A percentile compares a stretch with the other conserved stretches of the same genome.
Evolutionary conservation across 2,888 invertebrate genomes (phyloP).

Genomic region (Drosophila nr. medialis): DNA sequence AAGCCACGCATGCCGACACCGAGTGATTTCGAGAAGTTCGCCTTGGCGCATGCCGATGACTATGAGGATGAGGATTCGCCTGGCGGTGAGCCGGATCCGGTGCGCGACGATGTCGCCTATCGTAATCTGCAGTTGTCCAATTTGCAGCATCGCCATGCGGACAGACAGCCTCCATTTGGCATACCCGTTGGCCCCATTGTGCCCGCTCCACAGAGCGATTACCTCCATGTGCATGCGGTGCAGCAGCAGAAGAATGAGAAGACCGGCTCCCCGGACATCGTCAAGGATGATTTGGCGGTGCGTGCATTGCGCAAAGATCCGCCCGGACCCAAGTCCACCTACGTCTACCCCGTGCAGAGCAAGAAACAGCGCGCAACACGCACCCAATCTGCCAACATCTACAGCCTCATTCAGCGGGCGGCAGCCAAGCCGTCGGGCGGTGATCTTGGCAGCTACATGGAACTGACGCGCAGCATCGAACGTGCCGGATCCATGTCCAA

Average conservation of each 20-base stretch:
- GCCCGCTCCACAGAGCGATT: constrained; percentile 92
- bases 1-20: constrained; percentile 77
- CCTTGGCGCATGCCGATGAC: constrained; percentile 87
- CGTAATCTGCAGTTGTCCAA: constrained; percentile 92
- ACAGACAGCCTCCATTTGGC: constrained; percentile 95
- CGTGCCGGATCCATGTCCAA: constrained; percentile 88
- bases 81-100: constrained; percentile 91
- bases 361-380: constrained; percentile 92
- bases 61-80: constrained; percentile 86
- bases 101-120: constrained; percentile 93
- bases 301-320: constrained; percentile 93
- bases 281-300: constrained; percentile 95
- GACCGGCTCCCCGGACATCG: constrained; percentile 89
- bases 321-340: constrained; percentile 73
- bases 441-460: constrained; percentile 86
- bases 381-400: constrained; percentile 93
- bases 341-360: constrained; percentile 85
- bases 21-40: constrained; percentile 83
- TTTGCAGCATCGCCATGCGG: constrained; percentile 89
- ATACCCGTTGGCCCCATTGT: constrained; percentile 94
- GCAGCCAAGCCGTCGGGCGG: constrained; percentile 85
- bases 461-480: constrained; percentile 86
- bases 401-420: constrained; percentile 90
- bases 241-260: constrained; percentile 69
- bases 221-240: constrained; percentile 90